A percentile compares a stretch with the other conserved stretches of the same genome.
phyloP scores from a whole-genome alignment of 2,113 vertebrate genomes.

The Alligator mississippiensis region DNA sequence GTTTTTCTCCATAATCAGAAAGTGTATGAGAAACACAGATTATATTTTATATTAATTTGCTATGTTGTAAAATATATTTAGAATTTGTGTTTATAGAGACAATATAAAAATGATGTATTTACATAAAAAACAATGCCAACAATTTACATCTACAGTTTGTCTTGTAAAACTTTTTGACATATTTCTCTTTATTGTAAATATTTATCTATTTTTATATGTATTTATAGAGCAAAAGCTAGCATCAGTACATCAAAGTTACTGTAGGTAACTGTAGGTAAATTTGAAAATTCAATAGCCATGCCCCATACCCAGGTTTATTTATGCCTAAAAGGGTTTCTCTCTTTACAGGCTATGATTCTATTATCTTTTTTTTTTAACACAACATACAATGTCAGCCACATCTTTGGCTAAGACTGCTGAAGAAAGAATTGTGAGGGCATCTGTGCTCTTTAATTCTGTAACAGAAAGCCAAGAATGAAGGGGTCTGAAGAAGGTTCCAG shows the following conservation, averaged over 20 bases:
- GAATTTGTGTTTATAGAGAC: not conserved
- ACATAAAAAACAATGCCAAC: not conserved
- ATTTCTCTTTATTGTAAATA: not conserved
- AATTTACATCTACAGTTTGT: not conserved
- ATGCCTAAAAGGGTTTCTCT: not conserved
- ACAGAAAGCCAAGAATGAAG: not conserved
- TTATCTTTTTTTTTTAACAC: not conserved
- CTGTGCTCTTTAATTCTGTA: not conserved
- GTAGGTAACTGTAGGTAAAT: not conserved
- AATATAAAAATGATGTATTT: not conserved
- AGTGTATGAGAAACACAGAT: not conserved
- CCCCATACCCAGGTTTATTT: not conserved
- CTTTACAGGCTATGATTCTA: not conserved
- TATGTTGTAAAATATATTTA: not conserved
- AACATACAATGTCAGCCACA: not conserved
- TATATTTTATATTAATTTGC: not conserved
- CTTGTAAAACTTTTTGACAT: not conserved
- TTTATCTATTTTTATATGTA: not conserved
- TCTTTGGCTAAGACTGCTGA: not conserved
- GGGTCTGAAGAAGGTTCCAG: not conserved
- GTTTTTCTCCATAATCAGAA: not conserved
- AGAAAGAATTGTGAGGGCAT: not conserved
- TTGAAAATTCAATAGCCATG: not conserved
- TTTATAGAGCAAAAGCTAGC: not conserved
- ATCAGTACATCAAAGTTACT: not conserved